Evolutionary conservation across 2,888 invertebrate genomes (phyloP).

Genomic region (Oeneis ivallda): DNA sequence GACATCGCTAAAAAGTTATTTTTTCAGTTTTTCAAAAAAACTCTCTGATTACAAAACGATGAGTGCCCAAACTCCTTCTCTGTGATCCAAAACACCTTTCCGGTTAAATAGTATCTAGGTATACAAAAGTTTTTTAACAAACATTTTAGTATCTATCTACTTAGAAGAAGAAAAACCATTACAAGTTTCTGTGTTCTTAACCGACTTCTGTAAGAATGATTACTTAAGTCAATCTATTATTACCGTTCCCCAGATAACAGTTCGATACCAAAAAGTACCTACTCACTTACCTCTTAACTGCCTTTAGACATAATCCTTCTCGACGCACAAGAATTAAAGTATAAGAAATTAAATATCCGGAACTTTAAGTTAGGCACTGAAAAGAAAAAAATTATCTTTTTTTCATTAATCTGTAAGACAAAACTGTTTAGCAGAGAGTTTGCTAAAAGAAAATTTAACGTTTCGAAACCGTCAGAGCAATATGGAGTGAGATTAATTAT

Average conservation of each 20-base stretch:
- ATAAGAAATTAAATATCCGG: slow-evolving; percentile 4
- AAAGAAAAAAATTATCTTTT: slow-evolving; percentile 20
- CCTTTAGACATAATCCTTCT: neutral
- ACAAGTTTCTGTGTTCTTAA: neutral
- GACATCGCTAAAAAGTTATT: no score
- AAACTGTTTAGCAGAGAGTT: slow-evolving; percentile 17
- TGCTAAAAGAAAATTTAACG: slow-evolving; percentile 16
- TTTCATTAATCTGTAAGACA: slow-evolving; percentile 24
- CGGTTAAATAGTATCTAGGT: no score
- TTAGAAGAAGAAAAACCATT: no score
- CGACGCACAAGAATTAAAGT: neutral
- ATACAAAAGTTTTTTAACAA: no score
- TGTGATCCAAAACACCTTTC: no score
- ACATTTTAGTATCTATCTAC: no score
- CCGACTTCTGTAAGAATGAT: neutral
- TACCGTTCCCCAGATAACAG: neutral
- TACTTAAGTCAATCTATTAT: neutral
- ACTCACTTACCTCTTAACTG: neutral
- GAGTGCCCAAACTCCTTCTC: no score
- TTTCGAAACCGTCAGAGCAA: slow-evolving; percentile 3
- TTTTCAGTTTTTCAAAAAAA: no score
- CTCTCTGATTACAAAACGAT: no score
- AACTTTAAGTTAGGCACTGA: slow-evolving; percentile 20
- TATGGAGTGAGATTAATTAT: slow-evolving; percentile 18
- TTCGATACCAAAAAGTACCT: neutral